Evolutionary conservation across 1,140 invertebrate species (phyloP).

Genomic region (Vanessa atalanta): DNA sequence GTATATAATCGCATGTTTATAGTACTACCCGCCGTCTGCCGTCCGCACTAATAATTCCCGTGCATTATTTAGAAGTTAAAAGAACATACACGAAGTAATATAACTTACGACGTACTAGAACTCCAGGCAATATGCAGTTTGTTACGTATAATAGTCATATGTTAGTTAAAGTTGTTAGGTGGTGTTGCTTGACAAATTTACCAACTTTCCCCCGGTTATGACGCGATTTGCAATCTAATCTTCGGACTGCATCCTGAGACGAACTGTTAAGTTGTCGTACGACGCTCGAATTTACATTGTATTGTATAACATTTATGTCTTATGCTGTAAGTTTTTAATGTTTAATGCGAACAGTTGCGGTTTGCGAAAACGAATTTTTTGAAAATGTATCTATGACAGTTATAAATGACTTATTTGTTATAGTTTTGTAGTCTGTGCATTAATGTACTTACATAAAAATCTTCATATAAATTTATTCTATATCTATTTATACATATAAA

Average conservation of each 20-base stretch:
- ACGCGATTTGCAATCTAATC: conserved; percentile 59
- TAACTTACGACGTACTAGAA: conserved; percentile 27
- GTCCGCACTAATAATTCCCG: conserved; percentile 14
- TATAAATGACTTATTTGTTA: too few species aligned
- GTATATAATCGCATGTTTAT: conserved; percentile 14
- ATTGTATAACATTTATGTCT: not conserved
- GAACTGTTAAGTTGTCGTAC: conserved; percentile 42
- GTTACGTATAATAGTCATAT: conserved; percentile 30
- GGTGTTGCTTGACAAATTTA: conserved; percentile 51
- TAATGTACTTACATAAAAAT: too few species aligned
- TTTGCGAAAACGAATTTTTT: not conserved
- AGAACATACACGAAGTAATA: conserved; percentile 30
- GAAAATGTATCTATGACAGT: too few species aligned
- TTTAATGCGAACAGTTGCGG: too few species aligned
- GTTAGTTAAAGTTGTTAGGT: conserved; percentile 33
- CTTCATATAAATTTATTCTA: too few species aligned
- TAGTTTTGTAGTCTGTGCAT: too few species aligned
- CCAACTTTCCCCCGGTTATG: conserved; percentile 46
- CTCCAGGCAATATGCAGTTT: conserved; percentile 33
- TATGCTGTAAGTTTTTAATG: not conserved
- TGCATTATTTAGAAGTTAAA: conserved; percentile 24
- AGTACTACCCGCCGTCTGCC: conserved; percentile 5
- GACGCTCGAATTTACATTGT: conserved; percentile 36
- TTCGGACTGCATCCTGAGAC: conserved; percentile 48
- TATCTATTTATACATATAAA: too few species aligned